Base-by-base conservation (phyloP, 2,113 vertebrate genomes). In the Shinisaurus crocodilurus region DNA sequence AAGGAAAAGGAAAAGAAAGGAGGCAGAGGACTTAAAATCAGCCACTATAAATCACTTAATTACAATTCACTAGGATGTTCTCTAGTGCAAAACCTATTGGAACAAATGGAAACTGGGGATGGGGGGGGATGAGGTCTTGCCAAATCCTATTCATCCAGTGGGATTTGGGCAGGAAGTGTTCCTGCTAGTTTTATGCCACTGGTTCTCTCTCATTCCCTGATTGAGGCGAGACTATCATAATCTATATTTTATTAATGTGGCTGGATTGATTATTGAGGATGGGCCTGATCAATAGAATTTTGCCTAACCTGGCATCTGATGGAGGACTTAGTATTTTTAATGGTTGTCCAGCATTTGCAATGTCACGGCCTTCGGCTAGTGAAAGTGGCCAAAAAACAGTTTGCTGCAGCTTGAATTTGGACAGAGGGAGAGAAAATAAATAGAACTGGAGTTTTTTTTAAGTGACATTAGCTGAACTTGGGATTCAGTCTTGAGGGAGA, bases 11-110 rank as follows among this genome's bases (percentile, higher is more conserved):
- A 34, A 65, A 45, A n/a, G n/a, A 18, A 74, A 74, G 43, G 45
- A 67, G 63, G 40, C 4, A 37, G 27, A 43, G 82, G 87, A 88
- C 74, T 95, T 72, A 72, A 87, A 92, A 54, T 76, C 89, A 92
- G 92, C 77, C 0, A 1, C 1, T 76, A 80, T 90, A 89, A 95
- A 92, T 90, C 88, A 91, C 63, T 80, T 88, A 80, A 48, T n/a
- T 34, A 67, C 74, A 89, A 91, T 37, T 43, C 70, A 32, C 63
- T 67, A 67, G 25, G 25, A 37, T 77, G 60, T 79, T 90, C 45
- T 40, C 57, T 50, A n/a, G 16, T 67, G 60, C 74, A 90, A 85
- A 63, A 85, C 57, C 74, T 50, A 37, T 32, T 69, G 15, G 60
- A 67, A 27, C 27, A 65, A 79, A 77, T 20, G 48, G 57, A 79